A percentile compares a stretch with the other conserved stretches of the same genome.
Conservation (phyloP, 2,797 vertebrate genomes). For the Falco columbarius region DNA sequence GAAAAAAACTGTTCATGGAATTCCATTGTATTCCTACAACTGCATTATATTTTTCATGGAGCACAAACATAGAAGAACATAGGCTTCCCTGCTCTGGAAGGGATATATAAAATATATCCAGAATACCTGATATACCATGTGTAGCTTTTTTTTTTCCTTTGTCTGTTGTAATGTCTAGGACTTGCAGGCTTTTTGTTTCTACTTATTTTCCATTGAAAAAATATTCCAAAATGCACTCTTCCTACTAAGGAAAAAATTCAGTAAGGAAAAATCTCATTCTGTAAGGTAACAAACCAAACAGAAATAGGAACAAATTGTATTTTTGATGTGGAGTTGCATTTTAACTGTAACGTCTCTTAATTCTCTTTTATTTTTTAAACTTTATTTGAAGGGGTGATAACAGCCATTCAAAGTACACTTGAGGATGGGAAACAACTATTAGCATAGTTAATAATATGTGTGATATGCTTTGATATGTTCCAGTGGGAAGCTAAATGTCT, state of each 20-base stretch:
- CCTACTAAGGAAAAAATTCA: neutral
- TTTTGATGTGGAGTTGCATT: neutral
- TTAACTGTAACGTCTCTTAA: neutral
- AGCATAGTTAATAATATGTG: neutral
- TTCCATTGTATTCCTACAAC: neutral
- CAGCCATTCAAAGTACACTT: neutral
- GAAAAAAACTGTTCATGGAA: neutral
- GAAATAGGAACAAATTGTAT: neutral
- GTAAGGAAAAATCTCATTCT: neutral
- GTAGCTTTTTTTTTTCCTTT: neutral
- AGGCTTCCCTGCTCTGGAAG: neutral
- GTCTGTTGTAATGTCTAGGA: neutral
- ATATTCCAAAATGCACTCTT: neutral
- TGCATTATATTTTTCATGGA: constrained; percentile 31
- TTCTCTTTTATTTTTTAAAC: neutral
- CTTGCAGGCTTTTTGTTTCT: neutral
- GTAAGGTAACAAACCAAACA: neutral
- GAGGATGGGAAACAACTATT: neutral
- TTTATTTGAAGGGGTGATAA: neutral
- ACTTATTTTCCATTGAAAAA: constrained; percentile 4
- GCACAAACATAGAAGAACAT: neutral
- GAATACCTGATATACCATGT: neutral
- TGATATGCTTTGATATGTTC: neutral
- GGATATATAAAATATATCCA: neutral
- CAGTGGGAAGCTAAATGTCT: neutral